Percentiles rank a stretch among this genome's conserved stretches.
Evolutionary conservation across 1,140 invertebrate species (phyloP).

Genomic region (Luehdorfia chinensis): DNA sequence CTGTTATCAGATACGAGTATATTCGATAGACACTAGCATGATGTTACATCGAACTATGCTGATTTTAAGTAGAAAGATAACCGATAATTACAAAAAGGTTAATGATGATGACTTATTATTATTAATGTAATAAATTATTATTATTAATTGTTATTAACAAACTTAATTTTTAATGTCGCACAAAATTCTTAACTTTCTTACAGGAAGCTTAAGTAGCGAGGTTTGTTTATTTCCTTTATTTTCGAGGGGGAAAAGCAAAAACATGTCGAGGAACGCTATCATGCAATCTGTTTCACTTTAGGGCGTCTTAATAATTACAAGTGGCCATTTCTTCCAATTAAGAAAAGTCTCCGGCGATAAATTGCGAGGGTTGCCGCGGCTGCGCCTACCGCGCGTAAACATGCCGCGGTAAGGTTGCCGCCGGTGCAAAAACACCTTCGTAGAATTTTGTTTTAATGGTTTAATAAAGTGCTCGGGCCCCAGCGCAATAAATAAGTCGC

Average conservation of each 20-base stretch:
- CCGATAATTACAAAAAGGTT: too few species aligned
- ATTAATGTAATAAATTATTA: too few species aligned
- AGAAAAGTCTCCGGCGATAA: constrained; percentile 73
- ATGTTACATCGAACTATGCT: too few species aligned
- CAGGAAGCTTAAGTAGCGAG: not conserved
- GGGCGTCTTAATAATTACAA: constrained; percentile 76
- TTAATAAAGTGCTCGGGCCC: constrained; percentile 50
- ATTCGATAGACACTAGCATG: not conserved
- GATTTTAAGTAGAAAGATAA: too few species aligned
- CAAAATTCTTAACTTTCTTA: too few species aligned
- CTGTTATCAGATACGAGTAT: constrained; percentile 7
- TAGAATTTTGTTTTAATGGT: constrained; percentile 47
- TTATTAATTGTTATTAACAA: too few species aligned
- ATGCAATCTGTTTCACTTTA: constrained; percentile 75
- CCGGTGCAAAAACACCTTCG: constrained; percentile 36
- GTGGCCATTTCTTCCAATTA: constrained; percentile 76
- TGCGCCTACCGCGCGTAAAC: constrained; percentile 46
- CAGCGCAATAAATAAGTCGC: constrained; percentile 44
- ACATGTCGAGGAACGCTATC: constrained; percentile 37
- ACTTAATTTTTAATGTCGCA: too few species aligned
- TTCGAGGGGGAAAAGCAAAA: constrained; percentile 34
- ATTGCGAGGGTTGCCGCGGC: constrained; percentile 66
- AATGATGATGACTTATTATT: too few species aligned
- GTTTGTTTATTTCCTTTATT: constrained; percentile 12
- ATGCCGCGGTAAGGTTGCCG: constrained; percentile 46